Evolutionary conservation across 2,888 invertebrate species (phyloP), one percentile per base, ranked within the genome.

Genomic region (Mesochorus sp.): DNA sequence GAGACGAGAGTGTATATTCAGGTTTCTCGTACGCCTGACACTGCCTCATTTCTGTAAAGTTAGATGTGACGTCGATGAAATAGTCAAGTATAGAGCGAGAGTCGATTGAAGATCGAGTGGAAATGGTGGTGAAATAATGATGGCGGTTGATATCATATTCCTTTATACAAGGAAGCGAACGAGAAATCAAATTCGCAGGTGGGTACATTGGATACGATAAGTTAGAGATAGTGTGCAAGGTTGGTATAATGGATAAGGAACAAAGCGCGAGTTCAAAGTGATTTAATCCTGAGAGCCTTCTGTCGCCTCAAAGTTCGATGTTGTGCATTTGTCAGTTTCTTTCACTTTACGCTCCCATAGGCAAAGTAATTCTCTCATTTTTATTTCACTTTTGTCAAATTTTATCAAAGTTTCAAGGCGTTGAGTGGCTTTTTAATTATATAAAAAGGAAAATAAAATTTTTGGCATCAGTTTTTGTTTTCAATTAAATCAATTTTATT

Each of bases 221-320:
- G 12, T 28, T 17, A 37, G 19, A 66, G 49, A 14, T 21, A 24
- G 31, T 68, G 34, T 53, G 53, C 71, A 70, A 59, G 68, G 42
- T 77, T 70, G 61, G 37, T 47, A 10, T 74, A 76, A 79, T 78
- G 78, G 78, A 71, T 80, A 72, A 55, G 67, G 72, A 79, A 80
- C 79, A 75, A 80, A 81, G 78, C 74, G n/a, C n/a, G 76, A 74
- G 76, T 82, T 78, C 76, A 78, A 80, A 82, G 76, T 74, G 79
- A 82, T 81, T 81, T 80, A 49, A 26, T 49, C 67, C 47, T 44
- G 53, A 61, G 59, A 66, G 39, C 12, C 12, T 34, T 47, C 59
- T n/a, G 3, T 8, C 57, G 37, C 42, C 51, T n/a, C 10, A 53
- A 67, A 75, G 53, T 68, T 66, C 68, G 12, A 61, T 72, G 44